phyloP scores from a whole-genome alignment of 2,113 vertebrate species.

The Larimichthys polyactis region DNA sequence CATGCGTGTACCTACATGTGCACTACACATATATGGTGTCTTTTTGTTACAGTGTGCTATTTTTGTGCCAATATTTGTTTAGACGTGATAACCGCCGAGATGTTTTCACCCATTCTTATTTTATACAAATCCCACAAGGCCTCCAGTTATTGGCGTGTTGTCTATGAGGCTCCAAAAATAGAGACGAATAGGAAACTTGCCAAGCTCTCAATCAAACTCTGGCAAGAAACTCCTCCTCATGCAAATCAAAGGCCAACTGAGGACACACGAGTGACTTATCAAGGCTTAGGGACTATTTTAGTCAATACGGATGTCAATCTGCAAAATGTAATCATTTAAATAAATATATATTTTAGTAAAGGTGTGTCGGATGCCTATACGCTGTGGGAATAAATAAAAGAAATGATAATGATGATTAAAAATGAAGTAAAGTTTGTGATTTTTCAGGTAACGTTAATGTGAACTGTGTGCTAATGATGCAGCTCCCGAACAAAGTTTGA shows the following conservation, averaged over 20 bases:
- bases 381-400: neutral
- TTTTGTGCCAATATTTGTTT: slow-evolving; percentile 64
- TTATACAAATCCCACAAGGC: slow-evolving; percentile 73
- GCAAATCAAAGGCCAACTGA: slow-evolving; percentile 66
- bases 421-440: neutral
- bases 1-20: slow-evolving; percentile 6
- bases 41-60: slow-evolving; percentile 18
- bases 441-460: neutral
- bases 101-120: slow-evolving; percentile 64
- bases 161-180: slow-evolving; percentile 73
- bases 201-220: slow-evolving; percentile 79
- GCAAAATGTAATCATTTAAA: slow-evolving; percentile 29
- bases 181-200: slow-evolving; percentile 69
- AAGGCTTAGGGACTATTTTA: slow-evolving; percentile 61
- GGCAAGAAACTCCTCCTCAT: slow-evolving; percentile 69
- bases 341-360: slow-evolving; percentile 23
- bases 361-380: slow-evolving; percentile 13
- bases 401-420: slow-evolving; percentile 4
- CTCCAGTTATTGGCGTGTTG: slow-evolving; percentile 72
- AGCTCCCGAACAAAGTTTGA: neutral
- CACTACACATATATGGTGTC: neutral
- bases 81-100: slow-evolving; percentile 61
- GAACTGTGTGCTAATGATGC: neutral
- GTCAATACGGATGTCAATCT: slow-evolving; percentile 40
- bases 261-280: slow-evolving; percentile 71